Base-by-base conservation (phyloP, 2,888 invertebrate species). In the Aleiodes testaceus region DNA sequence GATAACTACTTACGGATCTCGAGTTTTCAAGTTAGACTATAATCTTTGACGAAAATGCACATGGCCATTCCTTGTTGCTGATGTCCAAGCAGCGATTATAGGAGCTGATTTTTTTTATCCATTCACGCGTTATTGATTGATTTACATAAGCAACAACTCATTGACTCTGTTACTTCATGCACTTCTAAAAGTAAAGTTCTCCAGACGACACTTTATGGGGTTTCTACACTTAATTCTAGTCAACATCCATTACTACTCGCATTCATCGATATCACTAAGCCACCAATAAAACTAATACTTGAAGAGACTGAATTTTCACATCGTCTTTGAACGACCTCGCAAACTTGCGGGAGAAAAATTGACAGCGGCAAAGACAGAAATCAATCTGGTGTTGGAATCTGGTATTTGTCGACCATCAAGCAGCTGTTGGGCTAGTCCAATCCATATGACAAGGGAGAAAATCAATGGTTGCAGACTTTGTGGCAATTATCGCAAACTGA, bases 391-490 rank as follows among this genome's bases (percentile, higher is more conserved):
- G 83, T 72, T 82, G 7, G 80, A 87, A 20, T 72, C 79, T 20
- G 88, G 87, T 0, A 86, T 88, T 11, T 86, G 86, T 44, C 77
- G 86, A 2, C 87, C 85, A 0, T 88, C 87, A 0, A 83, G 81
- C 4, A 85, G 86, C 36, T 69, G 76, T 1, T 88, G 86, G 87
- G 79, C 87, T 0, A 84, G 82, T 42, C 88, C 85, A 1, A 72
- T 88, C 0, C 84, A 82, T 68, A 64, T 82, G 61, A 80, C 77
- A 9, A 66, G 61, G 12, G 85, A 81, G 61, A 76, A 74, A 14
- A 30, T 55, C 22, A 70, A 68, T 2, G 53, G 30, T 0, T 74
- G 68, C 68, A 14, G 72, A 70, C 14, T 66, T 69, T 70, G 68
- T 72, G 63, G 74, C 75, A 80, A 83, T 26, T 82, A 78, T 50